phyloP scores from a whole-genome alignment of 2,888 invertebrate species.

The Drosophila aldrichi region DNA sequence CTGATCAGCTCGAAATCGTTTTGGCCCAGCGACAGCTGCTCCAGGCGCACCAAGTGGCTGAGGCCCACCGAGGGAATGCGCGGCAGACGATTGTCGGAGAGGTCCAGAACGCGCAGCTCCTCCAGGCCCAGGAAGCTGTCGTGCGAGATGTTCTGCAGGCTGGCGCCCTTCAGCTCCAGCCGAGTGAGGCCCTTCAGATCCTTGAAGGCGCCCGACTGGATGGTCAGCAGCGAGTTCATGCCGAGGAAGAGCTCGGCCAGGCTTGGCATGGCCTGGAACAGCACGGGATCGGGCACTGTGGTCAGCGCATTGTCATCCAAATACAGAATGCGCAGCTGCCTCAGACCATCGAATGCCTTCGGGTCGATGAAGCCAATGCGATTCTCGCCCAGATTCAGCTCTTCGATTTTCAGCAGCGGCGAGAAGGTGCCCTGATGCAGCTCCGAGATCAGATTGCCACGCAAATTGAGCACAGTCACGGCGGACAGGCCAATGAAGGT shows the following conservation, averaged over 20 bases:
- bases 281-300: conserved; percentile 90
- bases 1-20: conserved; percentile 91
- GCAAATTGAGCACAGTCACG: conserved; percentile 92
- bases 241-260: conserved; percentile 94
- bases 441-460: conserved; percentile 93
- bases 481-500: conserved; percentile 93
- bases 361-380: conserved; percentile 92
- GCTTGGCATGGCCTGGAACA: conserved; percentile 90
- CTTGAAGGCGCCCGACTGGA: conserved; percentile 92
- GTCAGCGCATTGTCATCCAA: conserved; percentile 94
- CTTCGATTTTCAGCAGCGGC: conserved; percentile 91
- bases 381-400: conserved; percentile 94
- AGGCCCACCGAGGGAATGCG: conserved; percentile 92
- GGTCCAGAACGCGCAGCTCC: conserved; percentile 90
- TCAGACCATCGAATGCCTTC: conserved; percentile 91
- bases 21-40: conserved; percentile 93
- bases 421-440: conserved; percentile 91
- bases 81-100: conserved; percentile 91
- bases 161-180: conserved; percentile 92
- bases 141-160: conserved; percentile 91
- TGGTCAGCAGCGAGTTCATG: conserved; percentile 91
- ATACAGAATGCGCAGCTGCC: conserved; percentile 91
- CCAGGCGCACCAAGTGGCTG: conserved; percentile 90
- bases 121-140: conserved; percentile 91
- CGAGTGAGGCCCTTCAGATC: conserved; percentile 92